Evolutionary conservation across 1,140 invertebrate genomes (phyloP).

Genomic region (Zaprionus nigranus): DNA sequence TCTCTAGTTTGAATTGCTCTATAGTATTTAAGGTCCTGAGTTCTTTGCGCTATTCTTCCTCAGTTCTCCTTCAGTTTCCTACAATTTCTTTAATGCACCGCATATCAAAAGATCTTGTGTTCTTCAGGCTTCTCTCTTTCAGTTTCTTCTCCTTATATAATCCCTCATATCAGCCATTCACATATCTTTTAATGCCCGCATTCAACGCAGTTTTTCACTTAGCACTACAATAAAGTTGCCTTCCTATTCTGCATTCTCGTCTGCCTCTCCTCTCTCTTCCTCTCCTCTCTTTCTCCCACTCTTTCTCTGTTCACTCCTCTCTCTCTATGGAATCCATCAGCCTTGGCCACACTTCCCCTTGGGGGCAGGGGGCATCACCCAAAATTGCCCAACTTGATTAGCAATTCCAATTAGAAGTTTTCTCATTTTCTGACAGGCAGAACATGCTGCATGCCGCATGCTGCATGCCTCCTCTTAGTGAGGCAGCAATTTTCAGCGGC

Average conservation of each 20-base stretch:
- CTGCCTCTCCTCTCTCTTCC: neutral
- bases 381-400: conserved; percentile 77
- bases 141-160: neutral
- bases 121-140: neutral
- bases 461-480: conserved; percentile 3
- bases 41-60: neutral
- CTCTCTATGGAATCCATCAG: conserved; percentile 31
- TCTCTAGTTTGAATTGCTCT: neutral
- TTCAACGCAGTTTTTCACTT: neutral
- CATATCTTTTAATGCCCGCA: neutral
- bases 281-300: too few species aligned
- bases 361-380: conserved; percentile 36
- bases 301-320: neutral
- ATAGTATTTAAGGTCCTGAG: neutral
- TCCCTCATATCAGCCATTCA: neutral
- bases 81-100: neutral
- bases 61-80: neutral
- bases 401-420: conserved; percentile 83
- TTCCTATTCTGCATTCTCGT: neutral
- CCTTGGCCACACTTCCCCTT: conserved; percentile 24
- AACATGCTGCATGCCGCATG: conserved; percentile 26
- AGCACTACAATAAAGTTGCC: neutral
- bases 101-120: neutral
- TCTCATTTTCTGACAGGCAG: conserved; percentile 75
- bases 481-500: conserved; percentile 39